phyloP scores from a whole-genome alignment of 2,113 vertebrate genomes.

The Oriolus oriolus region DNA sequence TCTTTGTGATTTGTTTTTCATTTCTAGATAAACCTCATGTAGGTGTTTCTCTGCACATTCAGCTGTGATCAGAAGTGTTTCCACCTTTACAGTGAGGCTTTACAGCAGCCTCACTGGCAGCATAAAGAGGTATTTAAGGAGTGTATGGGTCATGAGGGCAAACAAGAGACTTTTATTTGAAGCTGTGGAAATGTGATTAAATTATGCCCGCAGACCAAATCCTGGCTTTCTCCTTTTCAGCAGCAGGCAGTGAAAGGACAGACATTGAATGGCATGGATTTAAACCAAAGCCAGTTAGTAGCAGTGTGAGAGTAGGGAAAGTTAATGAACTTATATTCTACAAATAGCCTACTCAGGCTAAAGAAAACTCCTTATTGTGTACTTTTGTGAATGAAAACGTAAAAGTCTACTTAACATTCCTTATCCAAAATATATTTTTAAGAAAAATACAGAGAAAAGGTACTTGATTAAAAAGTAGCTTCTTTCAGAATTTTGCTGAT shows the following conservation, averaged over 20 bases:
- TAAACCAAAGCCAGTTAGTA: not conserved
- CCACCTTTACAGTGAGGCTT: not conserved
- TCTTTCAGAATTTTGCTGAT: not conserved
- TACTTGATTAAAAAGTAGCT: not conserved
- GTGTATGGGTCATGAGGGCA: not conserved
- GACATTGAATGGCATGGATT: not conserved
- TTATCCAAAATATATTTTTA: not conserved
- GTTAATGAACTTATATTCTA: not conserved
- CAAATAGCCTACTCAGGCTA: not conserved
- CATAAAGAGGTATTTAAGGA: not conserved
- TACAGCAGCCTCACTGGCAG: not conserved
- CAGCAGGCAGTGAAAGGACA: not conserved
- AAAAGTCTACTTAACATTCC: not conserved
- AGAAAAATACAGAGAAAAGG: not conserved
- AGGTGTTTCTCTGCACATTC: not conserved
- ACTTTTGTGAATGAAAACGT: not conserved
- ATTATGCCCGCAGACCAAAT: not conserved
- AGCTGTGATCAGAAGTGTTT: not conserved
- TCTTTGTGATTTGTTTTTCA: not conserved
- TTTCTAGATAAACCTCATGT: not conserved
- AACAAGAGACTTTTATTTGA: not conserved
- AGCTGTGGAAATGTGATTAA: not conserved
- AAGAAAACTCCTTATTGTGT: not conserved
- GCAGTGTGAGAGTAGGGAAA: not conserved
- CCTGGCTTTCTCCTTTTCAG: not conserved